Conservation (phyloP, 2,113 vertebrate species). For the Galeopterus variegatus region DNA sequence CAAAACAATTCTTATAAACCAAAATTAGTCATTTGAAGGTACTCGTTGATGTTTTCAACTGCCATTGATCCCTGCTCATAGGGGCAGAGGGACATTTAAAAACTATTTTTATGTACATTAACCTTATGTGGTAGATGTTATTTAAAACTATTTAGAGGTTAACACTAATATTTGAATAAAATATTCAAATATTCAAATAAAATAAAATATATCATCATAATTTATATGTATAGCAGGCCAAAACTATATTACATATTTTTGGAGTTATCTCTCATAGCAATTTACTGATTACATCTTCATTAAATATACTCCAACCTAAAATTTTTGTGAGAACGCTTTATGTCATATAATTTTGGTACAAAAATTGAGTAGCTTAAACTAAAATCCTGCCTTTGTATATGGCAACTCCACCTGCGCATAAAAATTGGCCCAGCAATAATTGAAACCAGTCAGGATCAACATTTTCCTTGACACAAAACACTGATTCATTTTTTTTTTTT, state of each 20-base stretch:
- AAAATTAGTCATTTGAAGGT: neutral
- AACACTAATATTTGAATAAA: neutral
- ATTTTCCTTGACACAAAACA: neutral
- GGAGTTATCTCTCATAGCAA: too few relatives aligned
- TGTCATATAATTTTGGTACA: too few relatives aligned
- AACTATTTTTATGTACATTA: neutral
- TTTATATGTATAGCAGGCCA: neutral
- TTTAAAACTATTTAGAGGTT: conserved; percentile 32
- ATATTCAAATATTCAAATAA: too few relatives aligned
- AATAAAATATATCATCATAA: conserved; percentile 37
- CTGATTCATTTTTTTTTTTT: neutral
- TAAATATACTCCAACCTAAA: too few relatives aligned
- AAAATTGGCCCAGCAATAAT: neutral
- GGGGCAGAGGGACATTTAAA: neutral
- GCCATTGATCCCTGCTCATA: neutral
- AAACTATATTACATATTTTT: neutral
- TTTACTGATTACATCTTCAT: too few relatives aligned
- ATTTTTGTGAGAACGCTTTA: too few relatives aligned
- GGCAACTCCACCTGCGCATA: neutral
- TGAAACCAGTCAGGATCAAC: neutral
- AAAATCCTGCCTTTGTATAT: neutral
- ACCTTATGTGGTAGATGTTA: neutral
- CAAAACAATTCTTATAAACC: conserved; percentile 9
- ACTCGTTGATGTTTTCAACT: neutral
- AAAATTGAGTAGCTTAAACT: neutral